Evolutionary conservation across 2,113 vertebrate genomes (phyloP).

Genomic region (Bufo gargarizans): DNA sequence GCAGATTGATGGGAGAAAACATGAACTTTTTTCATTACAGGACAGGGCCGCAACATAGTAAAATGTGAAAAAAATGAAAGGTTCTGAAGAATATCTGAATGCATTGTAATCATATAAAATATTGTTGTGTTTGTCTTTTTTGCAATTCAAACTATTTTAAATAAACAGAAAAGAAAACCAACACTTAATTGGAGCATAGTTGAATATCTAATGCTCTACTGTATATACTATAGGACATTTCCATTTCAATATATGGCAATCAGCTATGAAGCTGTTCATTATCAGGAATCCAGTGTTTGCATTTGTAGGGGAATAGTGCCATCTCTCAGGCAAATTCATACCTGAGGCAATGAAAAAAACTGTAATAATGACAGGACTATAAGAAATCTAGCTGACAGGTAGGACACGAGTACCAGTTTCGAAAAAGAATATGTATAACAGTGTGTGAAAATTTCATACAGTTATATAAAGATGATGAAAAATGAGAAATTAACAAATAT

Average conservation of each 20-base stretch:
- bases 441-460: not conserved
- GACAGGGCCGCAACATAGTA: too few relatives aligned
- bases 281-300: not conserved
- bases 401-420: too few relatives aligned
- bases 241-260: not conserved
- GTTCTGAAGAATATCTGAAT: too few relatives aligned
- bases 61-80: too few relatives aligned
- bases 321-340: conserved; percentile 24
- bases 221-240: not conserved
- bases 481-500: too few relatives aligned
- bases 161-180: not conserved
- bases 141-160: not conserved
- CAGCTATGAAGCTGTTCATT: not conserved
- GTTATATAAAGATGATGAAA: too few relatives aligned
- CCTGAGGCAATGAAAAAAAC: not conserved
- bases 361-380: not conserved
- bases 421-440: not conserved
- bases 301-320: conserved; percentile 46
- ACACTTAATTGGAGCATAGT: not conserved
- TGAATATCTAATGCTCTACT: not conserved
- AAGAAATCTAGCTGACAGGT: too few relatives aligned
- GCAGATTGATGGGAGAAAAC: too few relatives aligned
- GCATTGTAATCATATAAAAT: too few relatives aligned
- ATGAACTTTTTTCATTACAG: too few relatives aligned
- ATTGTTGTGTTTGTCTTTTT: too few relatives aligned